Percentiles rank a stretch among this genome's conserved stretches.
These are phyloP conservation scores for Henicopernis longicauda DNA, from an alignment of 2,113 vertebrate species.

Conservation along the genomic window DNA sequence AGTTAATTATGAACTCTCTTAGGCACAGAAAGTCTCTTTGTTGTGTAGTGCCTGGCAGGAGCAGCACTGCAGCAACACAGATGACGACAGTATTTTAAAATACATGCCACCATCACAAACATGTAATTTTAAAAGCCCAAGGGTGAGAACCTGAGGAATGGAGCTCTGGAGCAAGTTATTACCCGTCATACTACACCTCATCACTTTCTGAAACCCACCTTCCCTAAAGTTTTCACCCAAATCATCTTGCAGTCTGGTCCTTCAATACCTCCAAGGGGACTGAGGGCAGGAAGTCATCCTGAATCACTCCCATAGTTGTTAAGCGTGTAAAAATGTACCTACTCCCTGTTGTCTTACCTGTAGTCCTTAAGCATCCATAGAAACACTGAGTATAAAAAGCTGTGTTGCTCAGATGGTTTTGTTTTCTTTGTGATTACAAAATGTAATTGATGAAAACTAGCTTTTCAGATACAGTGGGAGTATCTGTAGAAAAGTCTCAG, in stretches of 20 bases:
- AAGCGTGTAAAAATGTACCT: background rate
- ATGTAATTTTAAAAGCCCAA: background rate
- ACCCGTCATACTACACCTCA: background rate
- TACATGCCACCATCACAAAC: background rate
- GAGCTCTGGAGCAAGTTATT: background rate
- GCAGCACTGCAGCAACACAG: background rate
- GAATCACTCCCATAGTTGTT: background rate
- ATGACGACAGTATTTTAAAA: background rate
- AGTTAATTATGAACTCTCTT: background rate
- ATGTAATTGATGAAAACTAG: background rate
- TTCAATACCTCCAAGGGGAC: background rate
- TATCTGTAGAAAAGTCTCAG: background rate
- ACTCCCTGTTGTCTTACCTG: background rate
- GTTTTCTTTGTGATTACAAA: background rate
- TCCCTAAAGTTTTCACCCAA: background rate
- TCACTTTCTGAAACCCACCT: background rate
- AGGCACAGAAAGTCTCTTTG: background rate
- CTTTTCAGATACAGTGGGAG: background rate
- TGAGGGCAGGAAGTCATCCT: background rate
- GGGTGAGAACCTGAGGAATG: background rate
- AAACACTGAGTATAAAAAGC: background rate
- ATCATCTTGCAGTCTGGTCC: background rate
- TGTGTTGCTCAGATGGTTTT: background rate
- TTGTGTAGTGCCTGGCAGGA: background rate
- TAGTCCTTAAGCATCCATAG: background rate